Conservation (phyloP, 2,888 invertebrate species). For the Sylvicola fuscatus region DNA sequence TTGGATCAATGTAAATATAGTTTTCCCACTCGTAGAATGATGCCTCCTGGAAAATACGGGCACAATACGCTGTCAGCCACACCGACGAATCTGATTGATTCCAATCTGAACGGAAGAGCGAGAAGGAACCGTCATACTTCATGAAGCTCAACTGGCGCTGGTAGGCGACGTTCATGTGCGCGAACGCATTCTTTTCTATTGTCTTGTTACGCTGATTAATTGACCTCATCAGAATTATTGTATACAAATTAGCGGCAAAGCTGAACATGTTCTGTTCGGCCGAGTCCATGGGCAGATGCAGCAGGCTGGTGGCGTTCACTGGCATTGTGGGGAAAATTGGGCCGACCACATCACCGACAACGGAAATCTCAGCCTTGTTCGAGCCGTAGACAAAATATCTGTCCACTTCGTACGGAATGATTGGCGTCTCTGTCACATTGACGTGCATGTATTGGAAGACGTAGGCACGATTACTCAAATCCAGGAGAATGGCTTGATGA, state of each 20-base stretch:
- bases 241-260: conserved; percentile 86
- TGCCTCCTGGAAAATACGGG: conserved; percentile 73
- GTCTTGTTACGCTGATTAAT: conserved; percentile 74
- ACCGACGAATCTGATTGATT: conserved; percentile 73
- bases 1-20: conserved; percentile 80
- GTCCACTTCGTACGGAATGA: conserved; percentile 77
- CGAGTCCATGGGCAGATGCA: conserved; percentile 70
- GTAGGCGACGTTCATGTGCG: conserved; percentile 75
- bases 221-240: conserved; percentile 72
- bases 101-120: conserved; percentile 83
- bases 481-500: conserved; percentile 79
- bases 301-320: conserved; percentile 62
- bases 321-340: conserved; percentile 88
- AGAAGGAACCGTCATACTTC: conserved; percentile 79
- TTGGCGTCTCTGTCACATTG: conserved; percentile 81
- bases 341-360: conserved; percentile 83
- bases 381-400: conserved; percentile 90
- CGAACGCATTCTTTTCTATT: conserved; percentile 60
- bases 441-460: conserved; percentile 91
- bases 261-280: conserved; percentile 94
- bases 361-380: conserved; percentile 59
- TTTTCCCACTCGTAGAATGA: conserved; percentile 96
- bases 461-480: conserved; percentile 79
- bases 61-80: conserved; percentile 85
- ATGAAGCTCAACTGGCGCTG: conserved; percentile 82